A percentile compares a stretch with the other conserved stretches of the same genome.
Conservation (phyloP, 2,888 invertebrate species). For the Harpalus rubripes region DNA sequence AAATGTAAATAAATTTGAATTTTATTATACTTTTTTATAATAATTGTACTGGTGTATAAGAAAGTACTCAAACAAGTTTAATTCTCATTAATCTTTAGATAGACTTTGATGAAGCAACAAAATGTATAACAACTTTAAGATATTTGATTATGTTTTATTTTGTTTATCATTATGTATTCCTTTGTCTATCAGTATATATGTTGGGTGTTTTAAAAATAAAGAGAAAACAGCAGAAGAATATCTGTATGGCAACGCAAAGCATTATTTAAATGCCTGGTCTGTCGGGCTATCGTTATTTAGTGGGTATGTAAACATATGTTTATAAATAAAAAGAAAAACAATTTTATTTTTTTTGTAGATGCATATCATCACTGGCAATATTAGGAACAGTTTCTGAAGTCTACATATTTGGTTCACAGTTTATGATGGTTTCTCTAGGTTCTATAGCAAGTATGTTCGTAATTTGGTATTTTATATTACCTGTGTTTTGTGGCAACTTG, state of each 20-base stretch:
- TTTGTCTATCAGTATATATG: neutral
- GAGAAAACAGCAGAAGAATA: neutral
- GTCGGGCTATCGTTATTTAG: neutral
- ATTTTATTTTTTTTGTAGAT: neutral
- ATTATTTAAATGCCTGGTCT: neutral
- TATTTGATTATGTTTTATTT: neutral
- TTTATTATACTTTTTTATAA: too few relatives aligned
- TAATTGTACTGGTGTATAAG: too few relatives aligned
- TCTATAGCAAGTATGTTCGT: neutral
- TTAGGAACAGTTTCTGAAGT: constrained; percentile 40
- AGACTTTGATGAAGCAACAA: too few relatives aligned
- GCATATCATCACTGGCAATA: constrained; percentile 28
- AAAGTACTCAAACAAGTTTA: too few relatives aligned
- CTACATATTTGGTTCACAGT: constrained; percentile 40
- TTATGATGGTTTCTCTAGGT: constrained; percentile 4
- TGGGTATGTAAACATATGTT: neutral
- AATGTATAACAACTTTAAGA: neutral
- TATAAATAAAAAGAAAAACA: neutral
- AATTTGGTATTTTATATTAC: constrained; percentile 31
- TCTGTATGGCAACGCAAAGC: neutral
- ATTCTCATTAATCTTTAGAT: too few relatives aligned
- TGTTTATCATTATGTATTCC: neutral
- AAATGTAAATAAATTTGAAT: too few relatives aligned
- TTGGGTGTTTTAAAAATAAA: constrained; percentile 8
- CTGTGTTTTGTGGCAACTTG: constrained; percentile 51